A percentile compares a stretch with the other conserved stretches of the same genome.
Evolutionary conservation across 1,140 invertebrate species (phyloP).

Genomic region (Sinonovacula constricta): DNA sequence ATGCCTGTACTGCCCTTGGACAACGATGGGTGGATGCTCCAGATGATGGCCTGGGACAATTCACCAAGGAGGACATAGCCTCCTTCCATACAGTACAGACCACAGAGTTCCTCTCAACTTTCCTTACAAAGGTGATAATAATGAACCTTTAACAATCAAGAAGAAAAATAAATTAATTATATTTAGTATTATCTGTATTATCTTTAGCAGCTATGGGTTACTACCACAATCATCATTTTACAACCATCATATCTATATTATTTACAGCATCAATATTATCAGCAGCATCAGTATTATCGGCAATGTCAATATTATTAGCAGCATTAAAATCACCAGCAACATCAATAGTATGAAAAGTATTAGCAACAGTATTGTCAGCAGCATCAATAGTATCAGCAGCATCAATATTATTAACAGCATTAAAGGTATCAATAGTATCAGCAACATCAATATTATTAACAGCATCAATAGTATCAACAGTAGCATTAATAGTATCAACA

Average conservation of each 20-base stretch:
- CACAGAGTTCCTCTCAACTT: constrained; percentile 85
- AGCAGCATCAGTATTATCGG: no score
- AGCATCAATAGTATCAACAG: no score
- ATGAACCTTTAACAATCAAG: no score
- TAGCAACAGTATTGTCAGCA: no score
- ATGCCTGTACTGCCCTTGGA: constrained; percentile 83
- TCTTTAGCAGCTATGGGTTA: background rate
- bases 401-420: no score
- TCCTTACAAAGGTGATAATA: constrained; percentile 83
- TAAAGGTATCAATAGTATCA: no score
- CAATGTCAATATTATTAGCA: no score
- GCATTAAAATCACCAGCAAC: no score
- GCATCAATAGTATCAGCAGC: no score
- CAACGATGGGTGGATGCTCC: constrained; percentile 81
- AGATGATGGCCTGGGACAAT: constrained; percentile 76
- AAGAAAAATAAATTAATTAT: constrained; percentile 16
- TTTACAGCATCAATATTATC: background rate
- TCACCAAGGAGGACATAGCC: constrained; percentile 80
- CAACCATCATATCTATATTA: background rate
- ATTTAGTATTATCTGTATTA: background rate
- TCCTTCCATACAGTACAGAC: constrained; percentile 85
- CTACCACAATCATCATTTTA: no score
- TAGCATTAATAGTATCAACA: no score
- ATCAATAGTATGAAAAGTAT: no score
- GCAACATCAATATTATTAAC: background rate